A percentile compares a stretch with the other conserved stretches of the same genome.
Evolutionary conservation across 1,140 invertebrate species (phyloP).

Genomic region (Hyles vespertilio): DNA sequence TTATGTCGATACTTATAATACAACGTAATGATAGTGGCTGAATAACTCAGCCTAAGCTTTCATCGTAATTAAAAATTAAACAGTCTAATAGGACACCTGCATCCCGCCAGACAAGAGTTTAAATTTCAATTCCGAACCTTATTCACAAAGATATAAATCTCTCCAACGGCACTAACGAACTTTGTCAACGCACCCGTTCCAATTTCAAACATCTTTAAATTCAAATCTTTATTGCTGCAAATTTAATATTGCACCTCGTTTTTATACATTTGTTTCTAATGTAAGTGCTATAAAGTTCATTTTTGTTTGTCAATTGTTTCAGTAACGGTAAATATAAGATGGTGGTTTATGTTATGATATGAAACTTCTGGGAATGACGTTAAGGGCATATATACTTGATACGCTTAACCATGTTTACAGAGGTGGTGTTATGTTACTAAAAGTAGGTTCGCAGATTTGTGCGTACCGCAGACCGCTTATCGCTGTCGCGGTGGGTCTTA

Average conservation of each 20-base stretch:
- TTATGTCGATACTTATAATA: not conserved
- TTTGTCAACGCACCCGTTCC: slow-evolving; percentile 31
- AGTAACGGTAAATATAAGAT: not conserved
- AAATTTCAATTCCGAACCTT: slow-evolving; percentile 2
- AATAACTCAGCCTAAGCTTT: slow-evolving; percentile 12
- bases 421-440: slow-evolving; percentile 17
- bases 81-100: slow-evolving; percentile 10
- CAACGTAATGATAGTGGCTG: slow-evolving; percentile 2
- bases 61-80: slow-evolving; percentile 17
- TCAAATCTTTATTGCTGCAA: slow-evolving; percentile 13
- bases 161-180: not conserved
- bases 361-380: slow-evolving; percentile 57
- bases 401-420: slow-evolving; percentile 27
- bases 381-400: slow-evolving; percentile 45
- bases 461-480: slow-evolving; percentile 36
- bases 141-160: not conserved
- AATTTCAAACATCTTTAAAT: slow-evolving; percentile 35
- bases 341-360: slow-evolving; percentile 54
- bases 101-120: slow-evolving; percentile 1
- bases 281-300: too few relatives aligned
- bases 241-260: not conserved
- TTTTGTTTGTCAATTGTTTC: too few relatives aligned
- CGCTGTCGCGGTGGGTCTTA: slow-evolving; percentile 31
- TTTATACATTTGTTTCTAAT: too few relatives aligned
- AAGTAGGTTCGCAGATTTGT: slow-evolving; percentile 55